phyloP scores from a whole-genome alignment of 2,113 vertebrate genomes.

The Danionella cerebrum region DNA sequence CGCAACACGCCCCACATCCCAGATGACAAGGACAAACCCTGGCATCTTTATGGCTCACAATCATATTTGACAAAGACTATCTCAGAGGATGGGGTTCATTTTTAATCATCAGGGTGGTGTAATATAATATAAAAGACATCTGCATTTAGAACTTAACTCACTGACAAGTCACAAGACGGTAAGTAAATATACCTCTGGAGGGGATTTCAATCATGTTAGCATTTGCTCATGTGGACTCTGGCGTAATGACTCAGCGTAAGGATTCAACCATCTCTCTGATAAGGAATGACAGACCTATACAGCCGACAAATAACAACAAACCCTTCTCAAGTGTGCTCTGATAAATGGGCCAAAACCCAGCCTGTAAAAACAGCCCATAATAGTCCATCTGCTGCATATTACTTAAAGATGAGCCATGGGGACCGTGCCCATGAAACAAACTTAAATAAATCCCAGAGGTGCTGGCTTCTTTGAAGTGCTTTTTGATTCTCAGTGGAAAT shows the following conservation, averaged over 20 bases:
- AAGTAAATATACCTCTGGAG: background rate
- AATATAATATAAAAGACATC: background rate
- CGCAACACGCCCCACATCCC: background rate
- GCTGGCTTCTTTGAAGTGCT: background rate
- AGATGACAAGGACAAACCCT: background rate
- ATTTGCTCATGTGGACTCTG: background rate
- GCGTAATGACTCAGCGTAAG: background rate
- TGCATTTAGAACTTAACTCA: background rate
- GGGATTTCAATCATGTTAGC: slow-evolving; percentile 13
- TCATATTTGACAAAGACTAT: background rate
- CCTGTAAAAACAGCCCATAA: background rate
- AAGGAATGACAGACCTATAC: slow-evolving; percentile 2
- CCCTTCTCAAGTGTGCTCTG: background rate
- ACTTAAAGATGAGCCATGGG: background rate
- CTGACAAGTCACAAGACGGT: no score
- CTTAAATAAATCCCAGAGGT: slow-evolving; percentile 11
- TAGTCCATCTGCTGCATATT: background rate
- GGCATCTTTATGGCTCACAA: background rate
- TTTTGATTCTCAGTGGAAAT: no score
- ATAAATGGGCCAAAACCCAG: background rate
- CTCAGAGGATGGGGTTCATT: background rate
- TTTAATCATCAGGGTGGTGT: background rate
- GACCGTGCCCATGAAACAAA: background rate
- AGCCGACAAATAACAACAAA: background rate
- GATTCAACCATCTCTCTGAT: background rate